Conservation (phyloP, 2,888 invertebrate species). For the Tinea semifulvella region DNA sequence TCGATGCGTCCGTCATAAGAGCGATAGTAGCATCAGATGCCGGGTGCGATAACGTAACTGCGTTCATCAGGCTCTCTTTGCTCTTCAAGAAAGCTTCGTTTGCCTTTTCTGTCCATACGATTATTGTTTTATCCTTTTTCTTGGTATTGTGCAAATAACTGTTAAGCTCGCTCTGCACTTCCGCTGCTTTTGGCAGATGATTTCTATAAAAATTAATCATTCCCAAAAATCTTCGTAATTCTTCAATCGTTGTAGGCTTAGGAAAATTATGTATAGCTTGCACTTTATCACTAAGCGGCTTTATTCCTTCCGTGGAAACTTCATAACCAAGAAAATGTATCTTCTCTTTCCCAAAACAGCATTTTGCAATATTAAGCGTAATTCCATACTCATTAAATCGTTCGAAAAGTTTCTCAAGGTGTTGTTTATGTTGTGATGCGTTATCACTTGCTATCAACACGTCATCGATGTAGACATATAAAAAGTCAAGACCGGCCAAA, state of each 20-base stretch:
- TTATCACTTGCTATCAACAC: constrained; percentile 11
- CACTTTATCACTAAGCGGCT: constrained; percentile 18
- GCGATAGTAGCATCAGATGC: constrained; percentile 21
- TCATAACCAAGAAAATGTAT: constrained; percentile 20
- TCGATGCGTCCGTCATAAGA: constrained; percentile 31
- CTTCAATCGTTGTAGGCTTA: constrained; percentile 17
- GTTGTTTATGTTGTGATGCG: constrained; percentile 14
- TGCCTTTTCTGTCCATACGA: constrained; percentile 23
- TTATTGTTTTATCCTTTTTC: constrained; percentile 20
- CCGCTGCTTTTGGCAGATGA: constrained; percentile 27
- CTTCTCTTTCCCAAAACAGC: constrained; percentile 17
- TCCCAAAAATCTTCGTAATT: constrained; percentile 24
- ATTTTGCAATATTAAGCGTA: constrained; percentile 18
- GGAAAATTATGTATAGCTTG: constrained; percentile 18
- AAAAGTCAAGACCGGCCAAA: constrained; percentile 15
- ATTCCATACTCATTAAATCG: constrained; percentile 15
- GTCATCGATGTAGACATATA: constrained; percentile 17
- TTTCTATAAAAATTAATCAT: constrained; percentile 33
- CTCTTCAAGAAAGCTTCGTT: constrained; percentile 21
- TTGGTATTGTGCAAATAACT: constrained; percentile 19
- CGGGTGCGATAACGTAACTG: constrained; percentile 27
- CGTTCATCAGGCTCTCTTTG: constrained; percentile 22
- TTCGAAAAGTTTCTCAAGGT: constrained; percentile 13
- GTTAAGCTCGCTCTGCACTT: constrained; percentile 25
- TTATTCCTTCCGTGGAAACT: constrained; percentile 19